Conservation (phyloP, 2,888 invertebrate genomes). For the Apotomis turbidana region DNA sequence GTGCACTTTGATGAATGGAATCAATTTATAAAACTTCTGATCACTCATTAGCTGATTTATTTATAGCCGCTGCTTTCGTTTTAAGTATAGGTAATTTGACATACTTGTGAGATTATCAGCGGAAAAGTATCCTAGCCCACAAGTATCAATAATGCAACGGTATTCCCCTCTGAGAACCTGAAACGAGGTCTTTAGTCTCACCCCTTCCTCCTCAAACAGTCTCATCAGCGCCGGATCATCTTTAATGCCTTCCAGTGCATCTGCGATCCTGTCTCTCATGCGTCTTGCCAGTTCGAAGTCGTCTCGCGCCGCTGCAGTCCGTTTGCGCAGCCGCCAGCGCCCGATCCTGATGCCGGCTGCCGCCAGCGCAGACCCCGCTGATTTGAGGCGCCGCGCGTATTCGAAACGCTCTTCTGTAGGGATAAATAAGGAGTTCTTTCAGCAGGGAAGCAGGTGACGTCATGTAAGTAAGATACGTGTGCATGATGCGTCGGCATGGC, state of each 20-base stretch:
- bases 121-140: too few species aligned
- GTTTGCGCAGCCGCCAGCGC: slow-evolving; percentile 95
- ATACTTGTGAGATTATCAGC: too few species aligned
- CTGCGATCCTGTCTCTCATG: slow-evolving; percentile 95
- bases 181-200: slow-evolving; percentile 60
- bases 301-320: slow-evolving; percentile 95
- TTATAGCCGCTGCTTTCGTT: too few species aligned
- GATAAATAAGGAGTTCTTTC: background rate
- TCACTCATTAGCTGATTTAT: too few species aligned
- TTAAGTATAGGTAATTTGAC: too few species aligned
- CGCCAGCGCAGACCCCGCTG: slow-evolving; percentile 91
- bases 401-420: slow-evolving; percentile 93
- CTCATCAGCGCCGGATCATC: slow-evolving; percentile 89
- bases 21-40: too few species aligned
- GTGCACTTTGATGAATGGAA: too few species aligned
- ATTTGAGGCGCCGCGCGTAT: slow-evolving; percentile 95
- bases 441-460: background rate
- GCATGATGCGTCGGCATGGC: too few species aligned
- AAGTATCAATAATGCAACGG: too few species aligned
- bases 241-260: slow-evolving; percentile 90
- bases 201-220: slow-evolving; percentile 91
- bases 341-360: slow-evolving; percentile 95
- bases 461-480: too few species aligned
- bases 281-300: slow-evolving; percentile 96
- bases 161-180: too few species aligned